Evolutionary conservation across 1,140 invertebrate species (phyloP).

Genomic region (Diorhabda carinulata): DNA sequence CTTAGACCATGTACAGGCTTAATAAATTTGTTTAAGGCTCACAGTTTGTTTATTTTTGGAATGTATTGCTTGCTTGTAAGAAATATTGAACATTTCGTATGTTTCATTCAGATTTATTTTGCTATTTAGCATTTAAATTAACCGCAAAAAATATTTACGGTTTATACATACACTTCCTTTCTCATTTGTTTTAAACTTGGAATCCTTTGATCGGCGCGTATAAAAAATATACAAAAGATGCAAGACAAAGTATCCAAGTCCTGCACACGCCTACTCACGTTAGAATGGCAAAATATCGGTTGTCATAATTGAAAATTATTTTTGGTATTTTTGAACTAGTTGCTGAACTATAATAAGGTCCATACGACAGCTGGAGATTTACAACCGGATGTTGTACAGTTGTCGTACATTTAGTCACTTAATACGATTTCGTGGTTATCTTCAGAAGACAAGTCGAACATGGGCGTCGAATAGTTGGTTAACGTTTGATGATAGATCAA

Average conservation of each 20-base stretch:
- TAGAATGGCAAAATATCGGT: conserved; percentile 10
- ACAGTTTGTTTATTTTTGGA: too few species aligned
- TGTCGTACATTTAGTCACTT: conserved; percentile 35
- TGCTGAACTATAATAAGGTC: conserved; percentile 29
- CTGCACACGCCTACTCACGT: conserved; percentile 13
- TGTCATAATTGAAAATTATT: conserved; percentile 22
- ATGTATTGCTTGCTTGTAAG: too few species aligned
- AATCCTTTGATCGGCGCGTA: too few species aligned
- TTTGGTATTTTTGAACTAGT: conserved; percentile 22
- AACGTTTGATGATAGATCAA: not conserved
- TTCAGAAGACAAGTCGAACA: not conserved
- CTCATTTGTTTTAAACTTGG: too few species aligned
- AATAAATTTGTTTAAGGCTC: too few species aligned
- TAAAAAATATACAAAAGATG: not conserved
- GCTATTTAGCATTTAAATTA: too few species aligned
- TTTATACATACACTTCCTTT: too few species aligned
- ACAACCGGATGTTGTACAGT: conserved; percentile 35
- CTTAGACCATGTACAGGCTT: too few species aligned
- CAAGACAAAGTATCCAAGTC: conserved; percentile 14
- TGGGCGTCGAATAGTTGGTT: conserved; percentile 7
- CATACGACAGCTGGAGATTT: conserved; percentile 32
- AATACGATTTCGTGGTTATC: conserved; percentile 28
- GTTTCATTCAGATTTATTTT: too few species aligned
- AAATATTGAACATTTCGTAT: too few species aligned
- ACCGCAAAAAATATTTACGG: too few species aligned